Percentiles rank a stretch among this genome's conserved stretches.
phyloP scores from a whole-genome alignment of 2,888 invertebrate species.

The Strigamia transsilvanica region DNA sequence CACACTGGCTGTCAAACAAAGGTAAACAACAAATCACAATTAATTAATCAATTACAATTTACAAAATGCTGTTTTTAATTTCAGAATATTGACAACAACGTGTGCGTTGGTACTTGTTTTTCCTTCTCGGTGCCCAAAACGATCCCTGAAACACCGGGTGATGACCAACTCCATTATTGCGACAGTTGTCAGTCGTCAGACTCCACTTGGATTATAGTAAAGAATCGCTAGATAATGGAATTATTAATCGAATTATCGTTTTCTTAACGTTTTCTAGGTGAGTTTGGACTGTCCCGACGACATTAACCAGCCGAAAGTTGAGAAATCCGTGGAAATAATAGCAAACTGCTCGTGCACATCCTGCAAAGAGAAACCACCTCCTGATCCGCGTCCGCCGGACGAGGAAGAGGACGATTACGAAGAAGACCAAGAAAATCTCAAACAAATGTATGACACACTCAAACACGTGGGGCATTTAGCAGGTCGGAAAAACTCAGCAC shows the following conservation, averaged over 20 bases:
- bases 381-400: constrained; percentile 39
- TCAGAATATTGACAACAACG: constrained; percentile 73
- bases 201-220: constrained; percentile 73
- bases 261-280: constrained; percentile 65
- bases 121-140: constrained; percentile 76
- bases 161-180: constrained; percentile 73
- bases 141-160: constrained; percentile 74
- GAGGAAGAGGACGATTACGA: constrained; percentile 50
- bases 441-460: constrained; percentile 61
- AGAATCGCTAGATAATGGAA: constrained; percentile 55
- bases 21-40: constrained; percentile 62
- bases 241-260: background rate
- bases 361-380: constrained; percentile 62
- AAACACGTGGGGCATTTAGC: constrained; percentile 48
- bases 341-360: constrained; percentile 74
- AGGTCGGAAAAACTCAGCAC: constrained; percentile 19
- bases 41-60: background rate
- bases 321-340: constrained; percentile 70
- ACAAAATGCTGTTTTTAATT: background rate
- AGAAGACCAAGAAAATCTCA: constrained; percentile 46
- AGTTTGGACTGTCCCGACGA: constrained; percentile 70
- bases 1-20: constrained; percentile 70
- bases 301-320: constrained; percentile 55
- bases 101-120: constrained; percentile 76
- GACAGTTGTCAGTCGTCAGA: constrained; percentile 75